A percentile compares a stretch with the other conserved stretches of the same genome.
phyloP scores from a whole-genome alignment of 2,797 vertebrate species.

The Natrix natrix region DNA sequence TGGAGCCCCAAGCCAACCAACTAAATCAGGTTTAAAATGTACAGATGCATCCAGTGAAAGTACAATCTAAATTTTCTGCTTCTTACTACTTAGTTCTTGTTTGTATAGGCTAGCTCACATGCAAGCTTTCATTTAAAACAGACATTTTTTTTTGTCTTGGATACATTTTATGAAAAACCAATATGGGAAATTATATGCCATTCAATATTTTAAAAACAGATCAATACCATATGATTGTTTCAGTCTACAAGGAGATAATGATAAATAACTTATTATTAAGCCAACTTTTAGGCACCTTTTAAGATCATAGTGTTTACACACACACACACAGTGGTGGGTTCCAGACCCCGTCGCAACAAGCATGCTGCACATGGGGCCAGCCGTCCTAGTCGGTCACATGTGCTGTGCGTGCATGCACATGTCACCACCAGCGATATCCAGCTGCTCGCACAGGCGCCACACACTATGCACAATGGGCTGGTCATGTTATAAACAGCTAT shows the following conservation, averaged over 20 bases:
- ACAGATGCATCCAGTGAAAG: not conserved
- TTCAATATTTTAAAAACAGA: not conserved
- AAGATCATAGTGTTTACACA: not conserved
- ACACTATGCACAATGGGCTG: too few species aligned
- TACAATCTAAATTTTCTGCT: not conserved
- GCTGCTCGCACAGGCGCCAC: too few species aligned
- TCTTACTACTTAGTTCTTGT: not conserved
- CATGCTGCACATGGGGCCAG: too few species aligned
- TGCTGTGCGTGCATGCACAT: too few species aligned
- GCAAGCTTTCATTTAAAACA: not conserved
- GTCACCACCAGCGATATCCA: too few species aligned
- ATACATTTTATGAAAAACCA: not conserved
- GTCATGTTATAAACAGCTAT: too few species aligned
- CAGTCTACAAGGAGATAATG: not conserved
- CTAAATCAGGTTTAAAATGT: not conserved
- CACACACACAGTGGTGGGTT: too few species aligned
- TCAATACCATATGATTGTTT: not conserved
- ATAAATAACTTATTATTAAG: not conserved
- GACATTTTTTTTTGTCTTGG: not conserved
- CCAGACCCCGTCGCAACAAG: too few species aligned
- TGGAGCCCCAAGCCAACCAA: not conserved
- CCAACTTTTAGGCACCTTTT: not conserved
- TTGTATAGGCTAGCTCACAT: not conserved
- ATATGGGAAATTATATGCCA: not conserved
- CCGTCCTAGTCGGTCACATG: too few species aligned